Evolutionary conservation across 2,797 vertebrate genomes (phyloP).

Genomic region (Pseudocheirus occidentalis): DNA sequence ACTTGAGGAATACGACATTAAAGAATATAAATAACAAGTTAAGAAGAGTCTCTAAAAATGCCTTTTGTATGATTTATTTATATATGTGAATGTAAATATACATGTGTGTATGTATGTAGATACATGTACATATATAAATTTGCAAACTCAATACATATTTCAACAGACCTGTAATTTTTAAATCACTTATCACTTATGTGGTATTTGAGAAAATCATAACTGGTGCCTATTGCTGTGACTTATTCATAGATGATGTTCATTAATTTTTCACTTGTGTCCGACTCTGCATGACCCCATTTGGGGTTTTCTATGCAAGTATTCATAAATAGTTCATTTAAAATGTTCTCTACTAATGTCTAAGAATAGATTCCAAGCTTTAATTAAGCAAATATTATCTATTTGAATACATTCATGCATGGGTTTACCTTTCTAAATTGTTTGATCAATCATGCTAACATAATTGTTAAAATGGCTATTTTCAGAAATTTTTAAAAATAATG

Average conservation of each 20-base stretch:
- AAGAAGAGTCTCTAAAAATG: background rate
- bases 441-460: background rate
- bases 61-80: background rate
- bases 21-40: background rate
- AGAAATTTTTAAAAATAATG: background rate
- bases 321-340: background rate
- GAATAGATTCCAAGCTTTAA: background rate
- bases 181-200: background rate
- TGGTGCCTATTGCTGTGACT: background rate
- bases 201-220: background rate
- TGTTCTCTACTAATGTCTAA: background rate
- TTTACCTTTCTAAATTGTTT: background rate
- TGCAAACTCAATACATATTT: background rate
- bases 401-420: background rate
- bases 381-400: background rate
- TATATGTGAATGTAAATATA: background rate
- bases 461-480: background rate
- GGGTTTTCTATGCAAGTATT: background rate
- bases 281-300: background rate
- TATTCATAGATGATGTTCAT: background rate
- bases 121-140: background rate
- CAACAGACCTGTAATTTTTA: background rate
- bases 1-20: background rate
- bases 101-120: no score
- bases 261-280: background rate